phyloP scores from a whole-genome alignment of 1,140 invertebrate genomes.

The Arctopsyche grandis region DNA sequence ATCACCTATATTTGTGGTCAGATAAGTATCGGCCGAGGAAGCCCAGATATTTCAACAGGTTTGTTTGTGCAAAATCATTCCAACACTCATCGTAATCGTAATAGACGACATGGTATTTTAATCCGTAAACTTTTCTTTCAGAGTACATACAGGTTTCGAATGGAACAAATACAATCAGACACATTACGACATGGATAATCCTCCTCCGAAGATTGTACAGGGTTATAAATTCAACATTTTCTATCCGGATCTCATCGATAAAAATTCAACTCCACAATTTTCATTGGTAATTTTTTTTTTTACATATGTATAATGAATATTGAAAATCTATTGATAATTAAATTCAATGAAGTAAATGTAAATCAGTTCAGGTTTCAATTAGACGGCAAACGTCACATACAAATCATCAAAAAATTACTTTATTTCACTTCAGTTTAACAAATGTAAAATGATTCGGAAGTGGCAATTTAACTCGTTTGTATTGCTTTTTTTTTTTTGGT shows the following conservation, averaged over 20 bases:
- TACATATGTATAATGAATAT: slow-evolving; percentile 35
- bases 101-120: background rate
- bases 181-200: slow-evolving; percentile 99
- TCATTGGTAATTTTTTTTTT: slow-evolving; percentile 74
- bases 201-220: slow-evolving; percentile 99
- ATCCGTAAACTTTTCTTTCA: slow-evolving; percentile 53
- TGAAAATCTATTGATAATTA: too few relatives aligned
- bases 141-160: slow-evolving; percentile 96
- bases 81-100: too few relatives aligned
- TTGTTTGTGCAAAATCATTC: background rate
- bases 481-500: too few relatives aligned
- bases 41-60: slow-evolving; percentile 95
- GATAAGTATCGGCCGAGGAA: slow-evolving; percentile 98
- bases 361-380: too few relatives aligned
- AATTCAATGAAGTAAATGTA: too few relatives aligned
- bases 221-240: slow-evolving; percentile 99
- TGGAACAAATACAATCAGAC: slow-evolving; percentile 99
- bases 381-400: too few relatives aligned
- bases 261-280: slow-evolving; percentile 93
- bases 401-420: too few relatives aligned
- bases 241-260: slow-evolving; percentile 99
- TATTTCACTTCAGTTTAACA: too few relatives aligned
- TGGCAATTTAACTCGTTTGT: too few relatives aligned
- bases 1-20: slow-evolving; percentile 94
- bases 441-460: too few relatives aligned